A percentile compares a stretch with the other conserved stretches of the same genome.
Conservation (phyloP, 2,888 invertebrate species). For the Didymodactylos carnosus region DNA sequence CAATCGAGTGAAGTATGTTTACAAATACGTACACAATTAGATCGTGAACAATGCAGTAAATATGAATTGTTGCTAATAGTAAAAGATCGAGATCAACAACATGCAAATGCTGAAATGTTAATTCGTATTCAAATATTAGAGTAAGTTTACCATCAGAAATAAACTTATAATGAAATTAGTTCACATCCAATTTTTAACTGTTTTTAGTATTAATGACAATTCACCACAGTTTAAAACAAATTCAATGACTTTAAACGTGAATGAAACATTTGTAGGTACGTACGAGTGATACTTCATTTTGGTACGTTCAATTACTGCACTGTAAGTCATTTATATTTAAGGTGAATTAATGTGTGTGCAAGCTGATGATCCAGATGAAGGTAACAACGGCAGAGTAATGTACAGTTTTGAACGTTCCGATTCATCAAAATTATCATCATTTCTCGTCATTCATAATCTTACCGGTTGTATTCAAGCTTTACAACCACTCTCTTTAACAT, state of each 20-base stretch:
- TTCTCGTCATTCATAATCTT: not conserved
- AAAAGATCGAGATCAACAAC: not conserved
- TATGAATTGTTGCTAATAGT: not conserved
- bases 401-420: not conserved
- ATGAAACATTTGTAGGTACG: not conserved
- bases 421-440: not conserved
- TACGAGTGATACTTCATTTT: not conserved
- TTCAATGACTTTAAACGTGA: not conserved
- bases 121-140: not conserved
- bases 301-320: too few species aligned
- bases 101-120: not conserved
- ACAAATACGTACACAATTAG: not conserved
- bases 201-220: not conserved
- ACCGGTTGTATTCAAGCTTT: not conserved
- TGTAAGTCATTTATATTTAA: not conserved
- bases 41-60: not conserved
- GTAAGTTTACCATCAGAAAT: too few species aligned
- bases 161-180: too few species aligned
- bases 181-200: too few species aligned
- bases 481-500: not conserved
- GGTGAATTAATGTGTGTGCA: not conserved
- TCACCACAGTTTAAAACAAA: not conserved
- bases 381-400: not conserved
- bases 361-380: not conserved
- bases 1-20: not conserved